Evolutionary conservation across 2,113 vertebrate genomes (phyloP), one percentile per base, ranked within the genome.

Genomic region (Coptodon rendalli): DNA sequence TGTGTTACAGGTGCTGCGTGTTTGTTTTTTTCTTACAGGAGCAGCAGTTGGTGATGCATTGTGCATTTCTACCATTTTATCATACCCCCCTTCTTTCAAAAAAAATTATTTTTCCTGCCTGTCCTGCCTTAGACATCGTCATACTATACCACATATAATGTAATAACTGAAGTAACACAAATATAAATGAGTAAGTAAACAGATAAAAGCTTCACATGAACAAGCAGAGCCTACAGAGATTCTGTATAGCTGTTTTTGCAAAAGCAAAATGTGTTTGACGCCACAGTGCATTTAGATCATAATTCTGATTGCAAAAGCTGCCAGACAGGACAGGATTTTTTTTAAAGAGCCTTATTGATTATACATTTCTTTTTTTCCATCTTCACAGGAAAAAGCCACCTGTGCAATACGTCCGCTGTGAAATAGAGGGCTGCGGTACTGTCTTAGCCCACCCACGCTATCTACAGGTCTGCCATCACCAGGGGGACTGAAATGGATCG

Each of bases 361-460:
- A 7, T 10, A 57, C 6, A 4, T 73, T 71, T 68, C 11, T 19
- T 54, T 24, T 83, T 31, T 34, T 9, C 29, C 36, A 11, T 68
- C 16, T 4, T 53, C 7, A 13, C 5, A 92, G 89, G 83, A 93
- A 93, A 89, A 93, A 92, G 87, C 90, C 89, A 4, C 97, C 97
- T 0, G 97, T 98, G 88, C 97, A 98, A 82, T 98, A 98, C 1
- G 97, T 98, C 11, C 98, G 97, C 85, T 98, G 98, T 80, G 98
- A 99, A 94, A 98, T 98, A 96, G 98, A 98, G 89, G 98, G 98
- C 68, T 98, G 98, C 7, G 98, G 97, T 43, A 98, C 97, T 0
- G 97, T 98, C 63, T 92, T 98, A 84, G 97, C 97, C 13, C 97
- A 98, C 85, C 98, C 97, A 0, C 98, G 97, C 66, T 98, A 98